These are phyloP conservation scores for Petrocephalus schoutedeni DNA, from an alignment of 2,797 vertebrate species.

Conservation along the genomic window DNA sequence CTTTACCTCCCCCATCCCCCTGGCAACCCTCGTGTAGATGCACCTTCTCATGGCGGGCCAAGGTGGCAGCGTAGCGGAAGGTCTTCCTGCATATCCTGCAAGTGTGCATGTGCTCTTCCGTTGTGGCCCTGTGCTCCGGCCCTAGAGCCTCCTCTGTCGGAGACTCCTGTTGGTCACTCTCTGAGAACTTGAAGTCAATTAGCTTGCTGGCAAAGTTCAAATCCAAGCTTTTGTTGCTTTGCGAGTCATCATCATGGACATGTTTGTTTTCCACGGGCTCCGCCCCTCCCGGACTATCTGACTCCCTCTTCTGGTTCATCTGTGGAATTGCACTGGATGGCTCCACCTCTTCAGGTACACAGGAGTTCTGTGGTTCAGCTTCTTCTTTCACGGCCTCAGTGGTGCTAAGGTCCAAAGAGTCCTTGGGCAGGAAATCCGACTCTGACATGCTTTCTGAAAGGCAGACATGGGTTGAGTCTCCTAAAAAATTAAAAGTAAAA, in stretches of 20 bases:
- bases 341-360: slow-evolving; percentile 31
- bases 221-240: slow-evolving; percentile 92
- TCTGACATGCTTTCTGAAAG: slow-evolving; percentile 78
- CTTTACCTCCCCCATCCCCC: slow-evolving; percentile 46
- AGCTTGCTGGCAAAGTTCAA: slow-evolving; percentile 88
- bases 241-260: slow-evolving; percentile 73
- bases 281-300: slow-evolving; percentile 29
- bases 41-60: slow-evolving; percentile 82
- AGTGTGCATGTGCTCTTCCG: slow-evolving; percentile 72
- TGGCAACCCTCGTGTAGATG: slow-evolving; percentile 62
- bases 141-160: slow-evolving; percentile 19
- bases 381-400: slow-evolving; percentile 50
- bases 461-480: background rate
- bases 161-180: slow-evolving; percentile 53
- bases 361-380: slow-evolving; percentile 33
- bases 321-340: slow-evolving; percentile 25
- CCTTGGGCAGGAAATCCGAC: slow-evolving; percentile 56
- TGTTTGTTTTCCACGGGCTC: slow-evolving; percentile 41
- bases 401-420: slow-evolving; percentile 67
- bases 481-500: background rate
- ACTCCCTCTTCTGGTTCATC: slow-evolving; percentile 39
- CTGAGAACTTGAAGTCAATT: slow-evolving; percentile 82
- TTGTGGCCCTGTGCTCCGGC: slow-evolving; percentile 31
- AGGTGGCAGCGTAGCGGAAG: slow-evolving; percentile 85
- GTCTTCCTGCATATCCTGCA: slow-evolving; percentile 82